Percentiles rank a stretch among this genome's conserved stretches.
Conservation (phyloP, 1,140 invertebrate genomes). For the Drosophila kurseongensis region DNA sequence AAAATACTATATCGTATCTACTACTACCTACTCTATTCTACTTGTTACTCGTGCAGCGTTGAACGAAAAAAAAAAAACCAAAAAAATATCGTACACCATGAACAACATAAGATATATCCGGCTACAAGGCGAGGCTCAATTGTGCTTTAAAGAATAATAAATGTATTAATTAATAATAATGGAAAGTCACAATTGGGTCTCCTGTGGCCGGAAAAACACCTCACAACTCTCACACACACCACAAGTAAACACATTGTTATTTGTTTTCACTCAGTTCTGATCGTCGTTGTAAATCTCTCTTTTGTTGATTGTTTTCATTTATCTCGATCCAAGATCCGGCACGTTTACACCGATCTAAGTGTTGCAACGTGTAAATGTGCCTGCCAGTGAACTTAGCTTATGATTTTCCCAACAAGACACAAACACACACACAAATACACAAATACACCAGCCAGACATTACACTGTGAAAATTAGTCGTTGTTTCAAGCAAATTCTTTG, state of each 20-base stretch:
- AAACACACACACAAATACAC: slow-evolving; percentile 22
- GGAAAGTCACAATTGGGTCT: neutral
- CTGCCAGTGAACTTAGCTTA: slow-evolving; percentile 63
- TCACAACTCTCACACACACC: slow-evolving; percentile 40
- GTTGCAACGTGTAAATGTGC: slow-evolving; percentile 69
- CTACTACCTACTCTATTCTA: slow-evolving; percentile 68
- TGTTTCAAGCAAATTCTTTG: slow-evolving; percentile 80
- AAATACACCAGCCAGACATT: slow-evolving; percentile 37
- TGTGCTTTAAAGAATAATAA: neutral
- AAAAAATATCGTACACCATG: slow-evolving; percentile 24
- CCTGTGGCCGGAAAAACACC: slow-evolving; percentile 5
- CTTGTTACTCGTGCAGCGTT: slow-evolving; percentile 80
- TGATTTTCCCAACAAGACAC: slow-evolving; percentile 37
- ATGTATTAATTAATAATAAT: too few relatives aligned
- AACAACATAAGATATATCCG: slow-evolving; percentile 30
- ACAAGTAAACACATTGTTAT: slow-evolving; percentile 52
- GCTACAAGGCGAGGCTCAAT: neutral
- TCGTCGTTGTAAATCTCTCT: slow-evolving; percentile 72
- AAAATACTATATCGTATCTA: slow-evolving; percentile 60
- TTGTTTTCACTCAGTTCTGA: slow-evolving; percentile 71
- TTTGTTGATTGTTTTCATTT: slow-evolving; percentile 53
- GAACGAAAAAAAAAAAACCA: slow-evolving; percentile 53
- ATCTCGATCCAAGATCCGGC: slow-evolving; percentile 36
- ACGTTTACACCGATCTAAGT: slow-evolving; percentile 57
- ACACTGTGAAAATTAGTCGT: slow-evolving; percentile 75